phyloP scores from a whole-genome alignment of 1,140 invertebrate species.

The Drosophila varians region DNA sequence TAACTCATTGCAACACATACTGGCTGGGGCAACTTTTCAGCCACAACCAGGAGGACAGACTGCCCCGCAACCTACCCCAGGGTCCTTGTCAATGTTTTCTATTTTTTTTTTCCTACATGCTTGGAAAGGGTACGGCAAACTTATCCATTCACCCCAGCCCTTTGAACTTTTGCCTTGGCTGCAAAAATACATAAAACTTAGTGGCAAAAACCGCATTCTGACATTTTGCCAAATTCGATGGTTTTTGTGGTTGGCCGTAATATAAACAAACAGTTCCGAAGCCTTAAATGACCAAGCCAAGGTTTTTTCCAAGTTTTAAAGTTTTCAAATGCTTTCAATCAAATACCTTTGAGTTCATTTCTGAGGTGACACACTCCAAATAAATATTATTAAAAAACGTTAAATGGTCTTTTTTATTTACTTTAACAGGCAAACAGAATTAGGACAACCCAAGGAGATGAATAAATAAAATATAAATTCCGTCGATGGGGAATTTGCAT shows the following conservation, averaged over 20 bases:
- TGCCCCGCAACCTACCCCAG: not conserved
- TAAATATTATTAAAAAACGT: too few species aligned
- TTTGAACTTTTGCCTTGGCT: conserved; percentile 71
- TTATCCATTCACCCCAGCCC: conserved; percentile 74
- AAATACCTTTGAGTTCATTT: not conserved
- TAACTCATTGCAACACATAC: conserved; percentile 80
- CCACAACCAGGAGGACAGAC: conserved; percentile 11
- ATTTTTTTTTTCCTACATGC: conserved; percentile 6
- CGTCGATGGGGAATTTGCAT: conserved; percentile 58
- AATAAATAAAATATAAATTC: conserved; percentile 38
- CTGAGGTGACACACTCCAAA: not conserved
- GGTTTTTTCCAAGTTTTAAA: not conserved
- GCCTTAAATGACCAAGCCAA: not conserved
- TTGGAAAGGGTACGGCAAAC: conserved; percentile 40
- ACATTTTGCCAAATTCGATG: conserved; percentile 81
- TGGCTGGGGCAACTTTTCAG: conserved; percentile 67
- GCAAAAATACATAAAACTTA: conserved; percentile 55
- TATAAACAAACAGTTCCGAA: conserved; percentile 38
- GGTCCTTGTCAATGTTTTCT: conserved; percentile 52
- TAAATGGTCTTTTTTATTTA: conserved; percentile 3
- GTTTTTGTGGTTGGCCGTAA: conserved; percentile 40
- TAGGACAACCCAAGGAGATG: conserved; percentile 5
- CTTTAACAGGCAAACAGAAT: not conserved
- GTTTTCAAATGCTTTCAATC: not conserved
- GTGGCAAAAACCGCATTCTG: conserved; percentile 73